phyloP scores from a whole-genome alignment of 2,797 vertebrate species.

The Dipus sagitta region DNA sequence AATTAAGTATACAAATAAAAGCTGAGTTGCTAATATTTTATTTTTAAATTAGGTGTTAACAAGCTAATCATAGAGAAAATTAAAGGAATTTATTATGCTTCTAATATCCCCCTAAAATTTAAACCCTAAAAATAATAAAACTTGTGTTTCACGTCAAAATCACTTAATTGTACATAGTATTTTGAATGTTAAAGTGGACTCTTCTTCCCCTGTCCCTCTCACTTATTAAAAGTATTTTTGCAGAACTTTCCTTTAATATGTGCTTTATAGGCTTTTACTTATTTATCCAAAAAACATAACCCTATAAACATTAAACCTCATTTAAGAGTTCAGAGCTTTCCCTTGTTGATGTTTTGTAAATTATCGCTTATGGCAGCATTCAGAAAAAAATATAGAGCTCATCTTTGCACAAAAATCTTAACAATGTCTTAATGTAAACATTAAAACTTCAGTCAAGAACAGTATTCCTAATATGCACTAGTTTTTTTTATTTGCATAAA shows the following conservation, averaged over 20 bases:
- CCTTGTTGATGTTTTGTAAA: conserved; percentile 37
- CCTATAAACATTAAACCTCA: conserved; percentile 38
- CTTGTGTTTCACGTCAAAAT: conserved; percentile 59
- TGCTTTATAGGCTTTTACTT: conserved; percentile 54
- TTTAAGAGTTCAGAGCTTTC: conserved; percentile 58
- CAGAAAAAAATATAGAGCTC: conserved; percentile 43
- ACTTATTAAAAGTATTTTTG: conserved; percentile 44
- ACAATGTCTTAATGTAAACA: not conserved
- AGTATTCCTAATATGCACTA: conserved; percentile 67
- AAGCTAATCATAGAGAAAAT: conserved; percentile 48
- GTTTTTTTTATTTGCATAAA: conserved; percentile 59
- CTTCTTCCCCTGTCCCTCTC: conserved; percentile 39
- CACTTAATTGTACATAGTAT: conserved; percentile 56
- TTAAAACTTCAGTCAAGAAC: conserved; percentile 65
- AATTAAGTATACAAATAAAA: conserved; percentile 64
- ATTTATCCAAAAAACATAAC: conserved; percentile 29
- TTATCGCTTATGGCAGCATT: conserved; percentile 41
- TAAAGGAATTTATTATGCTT: conserved; percentile 59
- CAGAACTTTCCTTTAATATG: conserved; percentile 52
- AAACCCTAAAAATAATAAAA: conserved; percentile 50
- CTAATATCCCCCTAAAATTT: conserved; percentile 37
- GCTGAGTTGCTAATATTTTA: conserved; percentile 65
- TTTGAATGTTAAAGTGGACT: conserved; percentile 48
- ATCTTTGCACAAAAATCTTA: conserved; percentile 54
- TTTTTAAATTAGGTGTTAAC: conserved; percentile 47